These are phyloP conservation scores for Manduca sexta DNA, from an alignment of 1,140 invertebrate genomes.

Conservation along the genomic window DNA sequence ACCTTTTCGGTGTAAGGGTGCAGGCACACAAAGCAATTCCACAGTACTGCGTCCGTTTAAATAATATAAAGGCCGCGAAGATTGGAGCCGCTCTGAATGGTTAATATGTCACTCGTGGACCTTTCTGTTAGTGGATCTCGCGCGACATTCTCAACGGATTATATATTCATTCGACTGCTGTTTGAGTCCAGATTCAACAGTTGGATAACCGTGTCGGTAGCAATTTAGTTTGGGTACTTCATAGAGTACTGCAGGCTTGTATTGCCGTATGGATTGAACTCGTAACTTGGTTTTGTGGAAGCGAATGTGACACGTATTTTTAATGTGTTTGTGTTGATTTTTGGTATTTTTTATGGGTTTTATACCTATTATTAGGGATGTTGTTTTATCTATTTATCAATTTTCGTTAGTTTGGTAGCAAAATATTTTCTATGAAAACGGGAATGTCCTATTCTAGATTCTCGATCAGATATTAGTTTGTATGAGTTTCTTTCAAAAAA, in stretches of 20 bases:
- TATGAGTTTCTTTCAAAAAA: no score
- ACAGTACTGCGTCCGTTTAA: slow-evolving; percentile 52
- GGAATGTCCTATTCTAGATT: no score
- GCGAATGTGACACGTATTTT: no score
- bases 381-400: no score
- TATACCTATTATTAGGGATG: no score
- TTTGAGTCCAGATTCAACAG: slow-evolving; percentile 34
- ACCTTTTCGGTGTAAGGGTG: slow-evolving; percentile 20
- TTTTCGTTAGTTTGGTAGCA: no score
- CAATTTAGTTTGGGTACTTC: neutral
- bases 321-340: no score
- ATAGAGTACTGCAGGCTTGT: neutral
- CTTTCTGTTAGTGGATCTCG: slow-evolving; percentile 53
- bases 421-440: no score
- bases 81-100: slow-evolving; percentile 62
- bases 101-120: slow-evolving; percentile 68
- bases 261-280: neutral
- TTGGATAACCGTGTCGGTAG: slow-evolving; percentile 8
- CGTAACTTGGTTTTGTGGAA: no score
- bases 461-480: no score
- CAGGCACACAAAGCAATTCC: slow-evolving; percentile 47
- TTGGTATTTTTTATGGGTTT: no score
- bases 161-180: slow-evolving; percentile 58
- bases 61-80: slow-evolving; percentile 67
- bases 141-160: slow-evolving; percentile 48